Evolutionary conservation across 2,888 invertebrate species (phyloP).

Genomic region (Bruchidius siliquastri): DNA sequence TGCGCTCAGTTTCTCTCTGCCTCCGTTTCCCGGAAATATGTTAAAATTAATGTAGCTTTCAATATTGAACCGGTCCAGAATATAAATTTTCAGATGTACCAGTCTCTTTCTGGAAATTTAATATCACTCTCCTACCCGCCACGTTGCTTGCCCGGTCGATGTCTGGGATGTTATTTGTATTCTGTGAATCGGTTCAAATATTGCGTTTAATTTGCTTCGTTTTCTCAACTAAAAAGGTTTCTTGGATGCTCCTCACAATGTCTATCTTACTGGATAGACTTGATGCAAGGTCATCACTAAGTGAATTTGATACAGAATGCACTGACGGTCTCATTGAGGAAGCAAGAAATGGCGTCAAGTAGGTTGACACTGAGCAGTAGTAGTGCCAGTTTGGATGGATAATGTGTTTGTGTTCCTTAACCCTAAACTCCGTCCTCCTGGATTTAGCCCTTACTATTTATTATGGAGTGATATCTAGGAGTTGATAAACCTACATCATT

Average conservation of each 20-base stretch:
- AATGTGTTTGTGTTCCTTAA: no score
- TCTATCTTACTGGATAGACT: no score
- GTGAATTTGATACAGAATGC: no score
- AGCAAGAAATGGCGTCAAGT: no score
- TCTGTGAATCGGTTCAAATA: conserved; percentile 31
- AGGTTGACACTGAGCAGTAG: no score
- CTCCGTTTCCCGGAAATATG: conserved; percentile 39
- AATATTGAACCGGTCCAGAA: conserved; percentile 38
- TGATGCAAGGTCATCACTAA: no score
- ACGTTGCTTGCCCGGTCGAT: conserved; percentile 1
- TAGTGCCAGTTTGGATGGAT: no score
- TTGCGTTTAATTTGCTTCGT: conserved; percentile 31
- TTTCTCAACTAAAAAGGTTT: neutral
- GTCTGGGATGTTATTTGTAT: conserved; percentile 28
- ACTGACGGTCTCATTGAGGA: no score
- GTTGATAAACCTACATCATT: no score
- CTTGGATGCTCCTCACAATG: neutral
- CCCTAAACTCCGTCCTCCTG: no score
- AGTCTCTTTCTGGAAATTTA: conserved; percentile 33
- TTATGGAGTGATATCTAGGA: no score
- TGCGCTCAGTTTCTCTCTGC: conserved; percentile 36
- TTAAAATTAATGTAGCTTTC: conserved; percentile 45
- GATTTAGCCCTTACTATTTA: no score
- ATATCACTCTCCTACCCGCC: conserved; percentile 19
- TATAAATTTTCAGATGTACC: conserved; percentile 36